phyloP scores from a whole-genome alignment of 2,113 vertebrate genomes.

The Pluvialis apricaria region DNA sequence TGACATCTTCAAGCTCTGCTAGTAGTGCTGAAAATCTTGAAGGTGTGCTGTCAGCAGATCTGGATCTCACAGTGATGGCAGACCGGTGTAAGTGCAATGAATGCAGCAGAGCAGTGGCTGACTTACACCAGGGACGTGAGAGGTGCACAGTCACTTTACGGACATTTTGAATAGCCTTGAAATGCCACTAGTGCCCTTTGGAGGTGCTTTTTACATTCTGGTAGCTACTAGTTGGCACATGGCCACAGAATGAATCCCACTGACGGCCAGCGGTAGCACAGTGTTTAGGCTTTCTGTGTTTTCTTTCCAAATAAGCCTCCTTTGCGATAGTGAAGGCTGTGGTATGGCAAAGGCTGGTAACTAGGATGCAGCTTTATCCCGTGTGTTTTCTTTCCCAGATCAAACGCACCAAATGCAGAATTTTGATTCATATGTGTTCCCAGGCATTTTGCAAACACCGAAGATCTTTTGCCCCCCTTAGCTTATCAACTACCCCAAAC shows the following conservation, averaged over 20 bases:
- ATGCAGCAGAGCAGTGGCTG: background rate
- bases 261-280: fast-evolving
- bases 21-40: background rate
- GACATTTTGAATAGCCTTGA: background rate
- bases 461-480: background rate
- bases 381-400: background rate
- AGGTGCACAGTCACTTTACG: background rate
- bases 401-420: background rate
- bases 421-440: background rate
- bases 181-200: background rate
- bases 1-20: background rate
- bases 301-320: background rate
- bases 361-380: background rate
- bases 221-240: background rate
- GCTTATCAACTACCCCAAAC: background rate
- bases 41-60: background rate
- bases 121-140: background rate
- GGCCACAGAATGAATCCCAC: background rate
- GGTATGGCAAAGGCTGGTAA: background rate
- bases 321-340: background rate
- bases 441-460: background rate
- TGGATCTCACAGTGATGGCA: fast-evolving
- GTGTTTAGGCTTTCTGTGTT: background rate
- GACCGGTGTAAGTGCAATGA: fast-evolving
- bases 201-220: background rate